phyloP scores from a whole-genome alignment of 2,888 invertebrate genomes.

The Hipparchia semele region DNA sequence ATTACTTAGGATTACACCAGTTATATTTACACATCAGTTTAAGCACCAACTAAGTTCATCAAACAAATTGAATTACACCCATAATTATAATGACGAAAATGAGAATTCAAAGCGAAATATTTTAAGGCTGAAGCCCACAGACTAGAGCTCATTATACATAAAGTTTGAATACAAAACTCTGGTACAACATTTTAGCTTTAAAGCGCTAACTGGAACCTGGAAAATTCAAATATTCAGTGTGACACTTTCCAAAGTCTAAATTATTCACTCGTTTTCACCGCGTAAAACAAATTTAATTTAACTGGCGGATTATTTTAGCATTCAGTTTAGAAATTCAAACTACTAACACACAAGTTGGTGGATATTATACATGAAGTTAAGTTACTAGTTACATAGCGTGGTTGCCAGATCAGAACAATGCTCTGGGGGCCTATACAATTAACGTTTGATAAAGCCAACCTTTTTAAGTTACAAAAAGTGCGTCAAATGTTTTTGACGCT shows the following conservation, averaged over 20 bases:
- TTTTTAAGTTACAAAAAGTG: no score
- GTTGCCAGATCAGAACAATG: no score
- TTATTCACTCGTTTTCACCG: conserved; percentile 25
- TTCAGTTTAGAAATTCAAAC: not conserved
- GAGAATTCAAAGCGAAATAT: conserved; percentile 16
- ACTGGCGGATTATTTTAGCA: conserved; percentile 17
- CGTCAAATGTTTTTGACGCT: no score
- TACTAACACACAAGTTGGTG: no score
- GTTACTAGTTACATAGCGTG: no score
- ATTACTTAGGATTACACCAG: not conserved
- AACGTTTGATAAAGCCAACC: no score
- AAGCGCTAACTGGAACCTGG: conserved; percentile 23
- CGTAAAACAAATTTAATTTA: conserved; percentile 26
- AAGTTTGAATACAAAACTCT: conserved; percentile 14
- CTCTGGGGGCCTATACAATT: no score
- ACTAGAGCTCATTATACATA: conserved; percentile 5
- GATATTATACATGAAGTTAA: no score
- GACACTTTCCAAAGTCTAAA: conserved; percentile 25
- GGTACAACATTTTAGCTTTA: conserved; percentile 20
- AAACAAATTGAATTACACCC: not conserved
- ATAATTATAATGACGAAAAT: not conserved
- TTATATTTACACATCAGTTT: not conserved
- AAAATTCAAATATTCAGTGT: conserved; percentile 23
- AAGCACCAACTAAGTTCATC: not conserved
- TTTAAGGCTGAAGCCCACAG: conserved; percentile 10